Conservation (phyloP, 2,888 invertebrate species). For the Napeogenes sylphis region DNA sequence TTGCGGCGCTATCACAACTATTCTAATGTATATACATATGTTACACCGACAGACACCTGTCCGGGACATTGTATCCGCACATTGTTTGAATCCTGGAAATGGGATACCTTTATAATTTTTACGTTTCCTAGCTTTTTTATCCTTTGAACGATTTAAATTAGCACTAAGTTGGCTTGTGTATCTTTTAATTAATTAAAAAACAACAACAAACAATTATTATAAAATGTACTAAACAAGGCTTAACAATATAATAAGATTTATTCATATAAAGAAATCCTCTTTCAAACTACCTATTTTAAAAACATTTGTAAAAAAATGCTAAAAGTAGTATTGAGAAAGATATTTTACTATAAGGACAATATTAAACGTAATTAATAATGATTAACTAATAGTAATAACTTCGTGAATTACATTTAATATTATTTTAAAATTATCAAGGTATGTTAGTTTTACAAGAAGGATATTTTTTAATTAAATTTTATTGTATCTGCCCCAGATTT, state of each 20-base stretch:
- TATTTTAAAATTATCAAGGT: too few species aligned
- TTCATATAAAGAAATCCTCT: background rate
- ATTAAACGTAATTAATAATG: background rate
- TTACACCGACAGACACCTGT: constrained; percentile 55
- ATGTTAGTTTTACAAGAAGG: too few species aligned
- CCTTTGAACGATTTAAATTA: too few species aligned
- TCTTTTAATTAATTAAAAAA: too few species aligned
- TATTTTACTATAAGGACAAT: background rate
- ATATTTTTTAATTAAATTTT: background rate
- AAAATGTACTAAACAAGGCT: too few species aligned
- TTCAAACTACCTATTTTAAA: background rate
- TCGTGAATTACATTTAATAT: too few species aligned
- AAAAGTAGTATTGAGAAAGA: background rate
- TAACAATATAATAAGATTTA: background rate
- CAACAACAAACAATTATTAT: too few species aligned
- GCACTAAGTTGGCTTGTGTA: too few species aligned
- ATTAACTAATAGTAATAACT: background rate
- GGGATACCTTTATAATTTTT: constrained; percentile 18
- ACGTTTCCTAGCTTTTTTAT: constrained; percentile 21
- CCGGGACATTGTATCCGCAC: constrained; percentile 70
- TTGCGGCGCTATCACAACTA: constrained; percentile 32
- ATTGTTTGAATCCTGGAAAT: constrained; percentile 58
- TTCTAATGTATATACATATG: constrained; percentile 37
- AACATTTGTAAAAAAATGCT: too few species aligned
- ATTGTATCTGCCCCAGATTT: constrained; percentile 78